A percentile compares a stretch with the other conserved stretches of the same genome.
These are phyloP conservation scores for Palloptera scutellata DNA, from an alignment of 2,888 invertebrate species.

Conservation along the genomic window DNA sequence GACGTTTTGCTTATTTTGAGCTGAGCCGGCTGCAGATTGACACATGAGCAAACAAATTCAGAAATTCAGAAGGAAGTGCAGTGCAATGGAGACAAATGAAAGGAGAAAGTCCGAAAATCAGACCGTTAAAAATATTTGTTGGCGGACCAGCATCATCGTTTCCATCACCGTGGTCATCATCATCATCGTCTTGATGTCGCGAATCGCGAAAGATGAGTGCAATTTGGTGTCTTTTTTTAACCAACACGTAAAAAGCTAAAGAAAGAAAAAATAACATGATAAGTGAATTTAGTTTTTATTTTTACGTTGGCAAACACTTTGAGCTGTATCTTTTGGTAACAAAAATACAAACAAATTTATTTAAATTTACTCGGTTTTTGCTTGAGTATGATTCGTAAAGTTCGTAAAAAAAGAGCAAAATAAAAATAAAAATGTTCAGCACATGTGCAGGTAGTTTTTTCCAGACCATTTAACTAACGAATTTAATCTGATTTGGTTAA, in stretches of 20 bases:
- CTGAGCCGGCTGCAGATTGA: slow-evolving; percentile 7
- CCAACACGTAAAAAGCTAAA: slow-evolving; percentile 26
- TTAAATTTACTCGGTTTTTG: background rate
- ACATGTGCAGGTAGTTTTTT: slow-evolving; percentile 62
- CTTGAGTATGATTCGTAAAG: background rate
- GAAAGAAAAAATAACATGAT: slow-evolving; percentile 34
- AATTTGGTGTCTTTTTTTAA: slow-evolving; percentile 55
- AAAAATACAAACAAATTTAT: background rate
- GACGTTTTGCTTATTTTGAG: background rate
- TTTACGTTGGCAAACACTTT: slow-evolving; percentile 7
- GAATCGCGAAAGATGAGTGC: slow-evolving; percentile 49
- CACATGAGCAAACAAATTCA: slow-evolving; percentile 36
- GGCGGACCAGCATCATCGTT: slow-evolving; percentile 29
- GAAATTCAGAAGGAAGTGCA: slow-evolving; percentile 33
- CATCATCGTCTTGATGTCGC: slow-evolving; percentile 35
- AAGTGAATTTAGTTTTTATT: slow-evolving; percentile 29
- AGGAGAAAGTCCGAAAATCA: slow-evolving; percentile 40
- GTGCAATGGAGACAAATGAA: slow-evolving; percentile 48
- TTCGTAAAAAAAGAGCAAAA: slow-evolving; percentile 22
- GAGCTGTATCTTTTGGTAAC: background rate
- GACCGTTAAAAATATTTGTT: no score
- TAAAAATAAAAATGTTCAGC: slow-evolving; percentile 50
- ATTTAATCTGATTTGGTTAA: slow-evolving; percentile 33
- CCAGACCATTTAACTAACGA: slow-evolving; percentile 61
- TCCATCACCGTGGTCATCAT: background rate